Percentiles rank a stretch among this genome's conserved stretches.
These are phyloP conservation scores for Sarcophaga peregrina DNA, from an alignment of 1,140 invertebrate species.

Conservation along the genomic window DNA sequence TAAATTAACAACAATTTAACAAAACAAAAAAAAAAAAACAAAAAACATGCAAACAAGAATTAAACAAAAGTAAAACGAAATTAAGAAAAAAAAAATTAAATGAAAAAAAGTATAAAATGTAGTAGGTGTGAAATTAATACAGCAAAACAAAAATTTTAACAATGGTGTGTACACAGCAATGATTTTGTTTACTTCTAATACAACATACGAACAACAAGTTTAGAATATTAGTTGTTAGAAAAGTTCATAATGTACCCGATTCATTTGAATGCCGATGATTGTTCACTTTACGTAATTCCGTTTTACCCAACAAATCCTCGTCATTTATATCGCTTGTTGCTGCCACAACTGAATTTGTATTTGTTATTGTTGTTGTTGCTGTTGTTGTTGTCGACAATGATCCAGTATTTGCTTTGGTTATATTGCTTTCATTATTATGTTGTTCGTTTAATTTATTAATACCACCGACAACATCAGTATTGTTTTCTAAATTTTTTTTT, in stretches of 20 bases:
- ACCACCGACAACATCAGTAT: conserved; percentile 33
- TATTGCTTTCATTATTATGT: conserved; percentile 10
- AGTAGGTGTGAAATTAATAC: conserved; percentile 28
- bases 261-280: conserved; percentile 64
- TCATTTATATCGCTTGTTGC: conserved; percentile 33
- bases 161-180: not conserved
- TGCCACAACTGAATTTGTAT: conserved; percentile 30
- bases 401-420: conserved; percentile 15
- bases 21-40: no score
- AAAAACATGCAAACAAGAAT: conserved; percentile 27
- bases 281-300: conserved; percentile 57
- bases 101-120: not conserved
- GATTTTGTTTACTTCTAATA: not conserved
- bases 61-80: conserved; percentile 8
- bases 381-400: not conserved
- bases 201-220: conserved; percentile 34
- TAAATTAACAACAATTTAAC: not conserved
- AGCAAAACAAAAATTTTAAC: conserved; percentile 14
- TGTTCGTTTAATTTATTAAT: conserved; percentile 8
- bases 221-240: conserved; percentile 37
- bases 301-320: conserved; percentile 47
- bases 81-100: conserved; percentile 12
- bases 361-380: conserved; percentile 1
- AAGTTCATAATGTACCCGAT: conserved; percentile 56
- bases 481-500: conserved; percentile 46